A percentile compares a stretch with the other conserved stretches of the same genome.
These are phyloP conservation scores for Hexactinellida sp. DNA, from an alignment of 37 sponge, comb jelly and placozoan species.

Conservation along the genomic window DNA sequence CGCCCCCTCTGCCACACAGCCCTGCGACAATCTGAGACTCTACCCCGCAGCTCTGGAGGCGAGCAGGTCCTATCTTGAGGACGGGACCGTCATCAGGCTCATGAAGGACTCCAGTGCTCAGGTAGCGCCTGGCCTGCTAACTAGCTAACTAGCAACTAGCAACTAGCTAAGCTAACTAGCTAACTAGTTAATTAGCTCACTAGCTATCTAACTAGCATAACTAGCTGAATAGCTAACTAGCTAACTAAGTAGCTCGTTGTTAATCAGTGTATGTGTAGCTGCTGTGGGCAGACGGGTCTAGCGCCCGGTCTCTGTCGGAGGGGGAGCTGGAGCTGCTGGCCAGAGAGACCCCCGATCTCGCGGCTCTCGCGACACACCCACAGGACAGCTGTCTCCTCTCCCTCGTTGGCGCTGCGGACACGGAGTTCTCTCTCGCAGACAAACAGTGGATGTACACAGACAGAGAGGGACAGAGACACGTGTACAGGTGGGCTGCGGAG, in stretches of 20 bases:
- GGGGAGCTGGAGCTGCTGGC: not conserved
- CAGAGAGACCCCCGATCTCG: not conserved
- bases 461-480: not conserved
- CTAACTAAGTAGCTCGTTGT: no score
- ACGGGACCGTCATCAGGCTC: not conserved
- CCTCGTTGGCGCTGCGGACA: not conserved
- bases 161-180: no score
- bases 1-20: not conserved
- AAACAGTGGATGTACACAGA: constrained; percentile 6
- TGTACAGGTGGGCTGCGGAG: not conserved
- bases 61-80: not conserved
- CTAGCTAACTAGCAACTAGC: no score
- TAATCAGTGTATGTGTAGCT: no score
- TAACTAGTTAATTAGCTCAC: no score
- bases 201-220: no score
- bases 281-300: not conserved
- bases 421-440: not conserved
- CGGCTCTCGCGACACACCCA: not conserved
- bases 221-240: no score
- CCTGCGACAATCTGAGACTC: constrained; percentile 8
- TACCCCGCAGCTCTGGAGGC: not conserved
- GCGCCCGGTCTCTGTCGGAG: not conserved
- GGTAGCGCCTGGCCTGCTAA: not conserved
- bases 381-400: not conserved
- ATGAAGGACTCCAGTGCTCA: not conserved